Evolutionary conservation across 2,797 vertebrate genomes (phyloP).

Genomic region (Micrastur ruficollis): DNA sequence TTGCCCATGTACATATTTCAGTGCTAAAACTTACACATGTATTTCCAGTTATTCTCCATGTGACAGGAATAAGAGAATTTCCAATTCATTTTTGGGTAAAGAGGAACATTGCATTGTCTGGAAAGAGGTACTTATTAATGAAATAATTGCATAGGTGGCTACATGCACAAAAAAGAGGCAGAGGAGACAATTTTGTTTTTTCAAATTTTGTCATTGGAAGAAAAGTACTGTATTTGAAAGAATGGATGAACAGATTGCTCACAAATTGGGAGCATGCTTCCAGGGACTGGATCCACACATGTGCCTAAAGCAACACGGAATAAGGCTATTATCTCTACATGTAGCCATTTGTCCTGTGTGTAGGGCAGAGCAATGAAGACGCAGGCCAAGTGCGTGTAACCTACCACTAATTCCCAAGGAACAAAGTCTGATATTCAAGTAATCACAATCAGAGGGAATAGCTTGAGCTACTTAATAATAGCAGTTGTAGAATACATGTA

Average conservation of each 20-base stretch:
- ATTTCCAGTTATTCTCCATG: background rate
- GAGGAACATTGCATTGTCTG: background rate
- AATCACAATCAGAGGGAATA: background rate
- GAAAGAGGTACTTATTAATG: background rate
- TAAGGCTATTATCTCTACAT: background rate
- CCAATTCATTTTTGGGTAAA: background rate
- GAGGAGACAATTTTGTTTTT: background rate
- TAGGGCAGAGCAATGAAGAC: background rate
- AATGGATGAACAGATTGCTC: conserved; percentile 12
- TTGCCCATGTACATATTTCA: background rate
- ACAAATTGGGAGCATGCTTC: background rate
- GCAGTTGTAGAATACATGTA: background rate
- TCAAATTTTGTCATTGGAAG: background rate
- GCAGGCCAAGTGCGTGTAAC: background rate
- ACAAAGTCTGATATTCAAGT: background rate
- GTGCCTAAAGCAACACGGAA: background rate
- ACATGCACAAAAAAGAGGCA: background rate
- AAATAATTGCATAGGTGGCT: background rate
- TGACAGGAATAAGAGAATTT: background rate
- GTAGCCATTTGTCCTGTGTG: background rate
- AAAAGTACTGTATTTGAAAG: background rate
- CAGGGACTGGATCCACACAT: background rate
- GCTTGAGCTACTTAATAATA: conserved; percentile 37
- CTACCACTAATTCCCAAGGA: background rate
- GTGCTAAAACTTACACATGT: background rate